Evolutionary conservation across 2,113 vertebrate species (phyloP), one percentile per base, ranked within the genome.

Genomic region (Ceyx margarethae): DNA sequence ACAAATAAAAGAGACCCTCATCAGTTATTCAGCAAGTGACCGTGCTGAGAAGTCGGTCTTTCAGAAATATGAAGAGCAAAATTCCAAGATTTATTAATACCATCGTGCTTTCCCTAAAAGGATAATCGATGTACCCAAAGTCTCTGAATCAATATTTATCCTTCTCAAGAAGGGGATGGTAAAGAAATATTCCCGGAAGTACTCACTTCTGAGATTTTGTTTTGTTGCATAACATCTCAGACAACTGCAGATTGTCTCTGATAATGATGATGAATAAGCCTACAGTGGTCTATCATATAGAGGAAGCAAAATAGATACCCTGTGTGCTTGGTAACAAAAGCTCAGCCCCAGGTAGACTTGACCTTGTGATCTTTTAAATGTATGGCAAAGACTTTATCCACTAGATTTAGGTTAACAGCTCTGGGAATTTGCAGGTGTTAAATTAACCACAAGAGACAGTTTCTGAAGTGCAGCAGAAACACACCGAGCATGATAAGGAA

Each of bases 401-500:
- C 85, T 68, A 91, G 92, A 95, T 95, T 91, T 89, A 93, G 95
- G 94, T 96, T 95, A 94, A 96, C 84, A 93, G 87, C 76, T 87
- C 79, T 66, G 96, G 94, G 96, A 96, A 95, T 95, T 93, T 78
- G 79, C 95, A 96, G 96, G 95, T 96, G 92, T 93, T 95, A 95
- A 96, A 96, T 96, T 96, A 96, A 91, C 89, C 94, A 92, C 85
- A 3, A 85, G 89, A 94, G 96, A 85, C 53, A 56, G 72, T 54
- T 92, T 93, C 89, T 25, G 61, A 96, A 94, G 75, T 89, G 92
- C 89, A 75, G 81, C 87, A 94, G 85, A 81, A 96, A 92, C 72
- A 83, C 88, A 83, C 57, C 4, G 81, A 92, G 89, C 79, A 80
- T 91, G 89, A 95, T 95, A 89, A 82, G 82, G 72, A 95, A 95